Percentiles rank a stretch among this genome's conserved stretches.
phyloP scores from a whole-genome alignment of 1,140 invertebrate species.

The Drosophila simulans region DNA sequence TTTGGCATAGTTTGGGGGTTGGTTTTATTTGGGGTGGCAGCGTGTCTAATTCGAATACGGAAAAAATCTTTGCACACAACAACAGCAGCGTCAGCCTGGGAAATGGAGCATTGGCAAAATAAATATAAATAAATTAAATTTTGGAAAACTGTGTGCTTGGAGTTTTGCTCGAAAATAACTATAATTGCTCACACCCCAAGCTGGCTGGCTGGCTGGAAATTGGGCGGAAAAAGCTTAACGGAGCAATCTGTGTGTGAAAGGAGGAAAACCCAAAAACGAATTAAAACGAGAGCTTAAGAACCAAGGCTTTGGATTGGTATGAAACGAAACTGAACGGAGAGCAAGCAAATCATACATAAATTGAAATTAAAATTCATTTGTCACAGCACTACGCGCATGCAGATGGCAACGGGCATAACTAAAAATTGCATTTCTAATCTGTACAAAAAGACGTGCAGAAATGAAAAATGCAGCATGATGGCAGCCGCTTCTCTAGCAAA shows the following conservation, averaged over 20 bases:
- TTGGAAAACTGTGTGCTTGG: conserved; percentile 24
- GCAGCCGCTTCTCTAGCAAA: conserved; percentile 52
- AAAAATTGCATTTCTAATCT: conserved; percentile 33
- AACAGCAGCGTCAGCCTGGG: conserved; percentile 40
- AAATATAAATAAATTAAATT: conserved; percentile 49
- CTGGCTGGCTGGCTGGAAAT: conserved; percentile 24
- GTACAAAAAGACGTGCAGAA: conserved; percentile 53
- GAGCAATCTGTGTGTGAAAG: conserved; percentile 23
- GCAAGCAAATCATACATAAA: conserved; percentile 79
- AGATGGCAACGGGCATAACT: conserved; percentile 41
- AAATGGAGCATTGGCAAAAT: conserved; percentile 51
- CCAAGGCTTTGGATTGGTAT: neutral
- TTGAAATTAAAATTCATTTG: conserved; percentile 69
- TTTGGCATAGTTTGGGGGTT: conserved; percentile 49
- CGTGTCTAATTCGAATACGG: conserved; percentile 27
- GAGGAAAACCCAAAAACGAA: conserved; percentile 38
- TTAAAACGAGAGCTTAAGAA: conserved; percentile 39
- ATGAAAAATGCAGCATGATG: conserved; percentile 47
- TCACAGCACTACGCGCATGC: conserved; percentile 69
- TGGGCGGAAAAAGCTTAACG: conserved; percentile 22
- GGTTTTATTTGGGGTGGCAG: conserved; percentile 16
- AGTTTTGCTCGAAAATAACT: conserved; percentile 25
- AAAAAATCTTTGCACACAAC: conserved; percentile 79
- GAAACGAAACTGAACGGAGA: conserved; percentile 37
- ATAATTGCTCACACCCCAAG: conserved; percentile 27